Evolutionary conservation across 2,797 vertebrate genomes (phyloP), one percentile per base, ranked within the genome.

Genomic region (Sitta carolinensis): DNA sequence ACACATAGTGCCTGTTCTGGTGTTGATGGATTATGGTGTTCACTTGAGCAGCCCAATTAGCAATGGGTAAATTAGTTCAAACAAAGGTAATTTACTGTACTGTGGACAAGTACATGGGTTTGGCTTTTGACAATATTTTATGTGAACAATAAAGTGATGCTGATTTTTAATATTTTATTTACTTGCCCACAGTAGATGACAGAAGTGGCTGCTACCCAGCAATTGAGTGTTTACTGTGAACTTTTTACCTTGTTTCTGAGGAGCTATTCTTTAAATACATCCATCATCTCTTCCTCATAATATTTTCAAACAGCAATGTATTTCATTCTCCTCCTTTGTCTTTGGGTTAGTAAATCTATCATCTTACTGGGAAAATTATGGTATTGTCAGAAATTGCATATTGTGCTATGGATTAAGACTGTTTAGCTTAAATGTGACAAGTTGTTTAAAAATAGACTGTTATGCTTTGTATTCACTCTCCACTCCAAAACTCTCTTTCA

Each of bases 221-320:
- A 67, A 43, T 67, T 84, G 38, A 68, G 36, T 72, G 13, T 70
- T 81, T 64, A 30, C 55, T 54, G 50, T 81, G 82, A 92, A 87
- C 90, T 91, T 89, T 75, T 90, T 89, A 93, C 91, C 91, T 94
- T 92, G 43, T 62, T 93, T 85, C 55, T 88, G 86, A 57, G 81
- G 54, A 54, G 47, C 62, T 83, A 1, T 79, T 91, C 61, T 83
- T 82, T 47, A 89, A 63, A n/a, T 89, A 34, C 11, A 48, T 59
- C 54, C 42, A 70, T 92, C 81, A 84, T 64, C 64, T 84, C 51
- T 86, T 92, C 25, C 57, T 89, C 54, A 32, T 47, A 57, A 58
- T 50, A 58, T 34, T 91, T 92, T 90, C 82, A 92, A 83, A 93
- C 3, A 74, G 30, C 50, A 43, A 9, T 42, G 15, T 62, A 48